Percentiles rank a stretch among this genome's conserved stretches.
Evolutionary conservation across 2,113 vertebrate species (phyloP).

Genomic region (Protomyctophum bolini): DNA sequence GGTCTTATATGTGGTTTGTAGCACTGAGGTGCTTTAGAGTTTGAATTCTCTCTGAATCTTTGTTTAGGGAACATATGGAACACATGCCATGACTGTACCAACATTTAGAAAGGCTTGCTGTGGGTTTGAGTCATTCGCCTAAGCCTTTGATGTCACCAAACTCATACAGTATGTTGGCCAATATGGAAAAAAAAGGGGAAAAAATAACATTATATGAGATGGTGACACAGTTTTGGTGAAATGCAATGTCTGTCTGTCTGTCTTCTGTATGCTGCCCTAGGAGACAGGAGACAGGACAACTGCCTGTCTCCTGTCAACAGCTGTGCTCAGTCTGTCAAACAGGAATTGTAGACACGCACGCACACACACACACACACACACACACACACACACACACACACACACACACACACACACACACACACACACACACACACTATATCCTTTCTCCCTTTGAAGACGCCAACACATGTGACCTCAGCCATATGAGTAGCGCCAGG

Average conservation of each 20-base stretch:
- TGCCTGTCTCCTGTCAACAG: constrained; percentile 67
- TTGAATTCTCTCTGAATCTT: neutral
- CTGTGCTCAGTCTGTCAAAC: constrained; percentile 67
- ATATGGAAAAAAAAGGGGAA: constrained; percentile 22
- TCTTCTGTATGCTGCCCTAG: constrained; percentile 38
- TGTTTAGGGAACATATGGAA: neutral
- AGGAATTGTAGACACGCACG: constrained; percentile 41
- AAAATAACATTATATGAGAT: constrained; percentile 2
- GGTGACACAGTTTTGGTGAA: constrained; percentile 34
- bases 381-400: constrained; percentile 22
- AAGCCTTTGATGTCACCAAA: neutral
- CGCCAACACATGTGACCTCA: constrained; percentile 60
- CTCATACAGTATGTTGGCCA: neutral
- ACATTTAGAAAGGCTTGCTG: too few relatives aligned
- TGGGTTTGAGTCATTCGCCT: neutral
- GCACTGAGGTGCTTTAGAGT: too few relatives aligned
- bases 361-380: constrained; percentile 17
- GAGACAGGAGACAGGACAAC: constrained; percentile 9
- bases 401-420: constrained; percentile 3
- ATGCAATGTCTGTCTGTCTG: constrained; percentile 40
- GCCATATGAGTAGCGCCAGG: constrained; percentile 59
- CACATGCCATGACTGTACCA: neutral
- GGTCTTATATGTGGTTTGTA: too few relatives aligned
- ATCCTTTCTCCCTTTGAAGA: constrained; percentile 66
- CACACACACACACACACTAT: constrained; percentile 28